Percentiles rank a stretch among this genome's conserved stretches.
phyloP scores from a whole-genome alignment of 2,797 vertebrate genomes.

The Macrochelys suwanniensis region DNA sequence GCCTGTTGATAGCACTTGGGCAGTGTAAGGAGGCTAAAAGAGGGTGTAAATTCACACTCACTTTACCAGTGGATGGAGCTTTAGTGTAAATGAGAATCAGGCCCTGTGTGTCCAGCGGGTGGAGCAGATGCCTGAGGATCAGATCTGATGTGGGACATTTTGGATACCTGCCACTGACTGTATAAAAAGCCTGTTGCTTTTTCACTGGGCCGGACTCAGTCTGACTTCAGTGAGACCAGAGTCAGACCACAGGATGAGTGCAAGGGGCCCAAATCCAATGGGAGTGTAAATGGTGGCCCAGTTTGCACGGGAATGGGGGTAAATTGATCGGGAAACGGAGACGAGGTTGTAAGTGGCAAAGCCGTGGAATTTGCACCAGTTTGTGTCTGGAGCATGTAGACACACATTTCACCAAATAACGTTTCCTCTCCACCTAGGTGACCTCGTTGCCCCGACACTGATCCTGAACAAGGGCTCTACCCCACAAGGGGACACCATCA shows the following conservation, averaged over 20 bases:
- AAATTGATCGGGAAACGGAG: too few species aligned
- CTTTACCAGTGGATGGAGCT: background rate
- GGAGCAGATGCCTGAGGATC: background rate
- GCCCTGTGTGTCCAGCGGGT: too few species aligned
- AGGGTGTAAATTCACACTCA: background rate
- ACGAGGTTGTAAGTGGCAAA: too few species aligned
- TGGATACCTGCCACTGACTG: background rate
- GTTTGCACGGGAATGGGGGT: too few species aligned
- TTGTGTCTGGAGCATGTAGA: too few species aligned
- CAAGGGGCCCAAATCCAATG: too few species aligned
- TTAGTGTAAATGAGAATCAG: background rate
- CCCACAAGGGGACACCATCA: background rate
- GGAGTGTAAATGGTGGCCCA: too few species aligned
- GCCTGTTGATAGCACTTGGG: background rate
- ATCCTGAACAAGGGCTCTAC: background rate
- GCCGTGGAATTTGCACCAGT: too few species aligned
- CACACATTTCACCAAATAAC: background rate
- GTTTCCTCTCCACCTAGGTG: background rate
- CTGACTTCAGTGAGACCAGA: too few species aligned
- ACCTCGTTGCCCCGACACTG: background rate
- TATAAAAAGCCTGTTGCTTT: background rate
- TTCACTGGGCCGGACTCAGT: too few species aligned
- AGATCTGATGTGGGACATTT: background rate
- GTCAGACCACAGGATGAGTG: too few species aligned
- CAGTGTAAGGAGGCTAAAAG: background rate